Conservation (phyloP, 2,888 invertebrate species). For the Nomada ferruginata region DNA sequence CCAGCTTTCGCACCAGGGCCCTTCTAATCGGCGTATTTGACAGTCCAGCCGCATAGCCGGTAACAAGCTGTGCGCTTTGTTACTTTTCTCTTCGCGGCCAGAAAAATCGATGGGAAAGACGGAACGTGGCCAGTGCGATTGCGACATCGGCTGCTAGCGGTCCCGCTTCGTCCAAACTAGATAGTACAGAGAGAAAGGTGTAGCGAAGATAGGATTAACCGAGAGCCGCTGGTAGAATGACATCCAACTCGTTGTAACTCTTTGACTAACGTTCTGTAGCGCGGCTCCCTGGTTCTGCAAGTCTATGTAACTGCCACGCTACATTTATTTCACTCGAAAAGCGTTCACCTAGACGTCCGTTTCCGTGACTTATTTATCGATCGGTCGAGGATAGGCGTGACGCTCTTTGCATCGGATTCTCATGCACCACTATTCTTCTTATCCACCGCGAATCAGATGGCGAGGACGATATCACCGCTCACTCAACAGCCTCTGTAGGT, state of each 20-base stretch:
- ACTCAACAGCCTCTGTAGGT: neutral
- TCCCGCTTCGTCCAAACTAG: conserved; percentile 63
- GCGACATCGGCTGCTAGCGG: conserved; percentile 63
- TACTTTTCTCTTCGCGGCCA: neutral
- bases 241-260: conserved; percentile 39
- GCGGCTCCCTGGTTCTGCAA: conserved; percentile 22
- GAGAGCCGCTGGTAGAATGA: conserved; percentile 41
- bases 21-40: conserved; percentile 5
- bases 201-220: conserved; percentile 45
- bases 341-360: neutral
- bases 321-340: neutral
- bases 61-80: neutral
- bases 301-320: neutral
- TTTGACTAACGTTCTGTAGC: conserved; percentile 6
- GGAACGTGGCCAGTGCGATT: conserved; percentile 39
- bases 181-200: conserved; percentile 56
- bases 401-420: neutral
- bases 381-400: neutral
- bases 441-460: neutral
- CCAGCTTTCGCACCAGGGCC: neutral
- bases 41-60: too few species aligned
- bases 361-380: neutral
- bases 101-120: conserved; percentile 46
- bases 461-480: neutral
- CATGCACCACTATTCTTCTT: neutral